Evolutionary conservation across 2,888 invertebrate genomes (phyloP).

Genomic region (Busseola fusca): DNA sequence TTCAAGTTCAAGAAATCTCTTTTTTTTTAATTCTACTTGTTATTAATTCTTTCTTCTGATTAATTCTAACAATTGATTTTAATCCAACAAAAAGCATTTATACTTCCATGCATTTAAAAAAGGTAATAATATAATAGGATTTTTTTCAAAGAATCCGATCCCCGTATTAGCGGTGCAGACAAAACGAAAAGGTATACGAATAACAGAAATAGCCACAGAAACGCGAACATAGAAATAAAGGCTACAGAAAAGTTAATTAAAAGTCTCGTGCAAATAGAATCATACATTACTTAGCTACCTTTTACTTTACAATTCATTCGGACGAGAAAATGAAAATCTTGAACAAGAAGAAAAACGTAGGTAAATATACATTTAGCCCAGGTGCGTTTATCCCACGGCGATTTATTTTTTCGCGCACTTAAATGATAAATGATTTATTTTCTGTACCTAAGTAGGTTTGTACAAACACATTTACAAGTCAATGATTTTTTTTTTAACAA

Average conservation of each 20-base stretch:
- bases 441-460: too few relatives aligned
- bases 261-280: slow-evolving; percentile 31
- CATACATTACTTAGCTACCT: slow-evolving; percentile 11
- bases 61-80: neutral
- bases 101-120: neutral
- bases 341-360: slow-evolving; percentile 6
- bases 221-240: neutral
- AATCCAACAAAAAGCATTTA: neutral
- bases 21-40: too few relatives aligned
- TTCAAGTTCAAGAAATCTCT: too few relatives aligned
- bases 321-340: slow-evolving; percentile 20
- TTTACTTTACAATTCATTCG: slow-evolving; percentile 28
- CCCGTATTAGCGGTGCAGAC: neutral
- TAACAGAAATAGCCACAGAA: neutral
- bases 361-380: slow-evolving; percentile 3
- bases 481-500: too few relatives aligned
- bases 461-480: too few relatives aligned
- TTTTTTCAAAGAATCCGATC: neutral
- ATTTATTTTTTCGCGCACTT: neutral
- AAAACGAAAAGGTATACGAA: neutral
- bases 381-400: neutral
- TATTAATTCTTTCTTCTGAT: too few relatives aligned
- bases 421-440: too few relatives aligned
- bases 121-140: neutral
- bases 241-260: slow-evolving; percentile 26